Evolutionary conservation across 2,888 invertebrate species (phyloP), one percentile per base, ranked within the genome.

Genomic region (Oxycera nigricornis): DNA sequence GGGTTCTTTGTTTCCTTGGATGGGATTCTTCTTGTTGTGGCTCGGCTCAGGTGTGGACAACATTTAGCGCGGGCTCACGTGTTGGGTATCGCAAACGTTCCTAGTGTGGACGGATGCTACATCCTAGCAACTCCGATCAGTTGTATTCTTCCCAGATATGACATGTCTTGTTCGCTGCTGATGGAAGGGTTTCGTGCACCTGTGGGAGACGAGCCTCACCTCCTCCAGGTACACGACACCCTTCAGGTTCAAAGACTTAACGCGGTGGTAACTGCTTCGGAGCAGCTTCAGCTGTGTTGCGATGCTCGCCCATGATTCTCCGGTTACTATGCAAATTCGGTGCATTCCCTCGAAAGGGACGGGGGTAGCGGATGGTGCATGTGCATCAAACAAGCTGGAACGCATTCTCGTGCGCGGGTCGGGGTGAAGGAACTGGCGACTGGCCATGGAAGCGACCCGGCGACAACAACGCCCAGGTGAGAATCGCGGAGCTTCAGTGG

Each of bases 401-500:
- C 9, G 61, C 61, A 62, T 17, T 6, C 35, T 17, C 24, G 24
- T 20, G 24, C 20, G 28, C 2, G 28, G 1, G 3, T 28, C 11
- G 22, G 65, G n/a, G 35, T 20, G 11, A 24, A 3, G 65, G 26
- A 55, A 52, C 55, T 70, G 70, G 70, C 55, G 24, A 22, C 41
- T 11, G 39, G 26, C 2, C 65, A 22, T 65, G 65, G 31, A 35
- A 20, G 14, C 41, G 24, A 2, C 11, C 28, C 52, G 22, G n/a
- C 31, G 22, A 2, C 35, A 70, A 52, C 55, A 70, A 31, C 52
- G 24, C 30, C 14, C 70, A 70, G 70, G 70, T 70, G 55, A 35
- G 52, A 70, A 35, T 31, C 14, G 11, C 24, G 55, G 9, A 39
- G 41, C 41, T 41, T 41, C 65, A 24, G 9, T 55, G 17, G 65